Evolutionary conservation across 2,888 invertebrate species (phyloP).

Genomic region (Ceraclea dissimilis): DNA sequence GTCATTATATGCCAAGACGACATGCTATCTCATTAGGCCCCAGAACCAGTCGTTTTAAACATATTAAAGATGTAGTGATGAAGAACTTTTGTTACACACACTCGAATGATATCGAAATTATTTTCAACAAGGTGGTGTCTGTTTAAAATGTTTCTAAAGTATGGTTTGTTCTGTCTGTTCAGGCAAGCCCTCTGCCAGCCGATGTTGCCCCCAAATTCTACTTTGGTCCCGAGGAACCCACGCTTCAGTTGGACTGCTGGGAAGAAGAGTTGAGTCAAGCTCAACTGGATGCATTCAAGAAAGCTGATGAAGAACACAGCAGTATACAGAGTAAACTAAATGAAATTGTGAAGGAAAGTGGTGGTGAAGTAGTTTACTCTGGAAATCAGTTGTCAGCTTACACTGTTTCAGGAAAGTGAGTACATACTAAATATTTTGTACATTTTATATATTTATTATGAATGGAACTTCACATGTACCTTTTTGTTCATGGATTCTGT

Average conservation of each 20-base stretch:
- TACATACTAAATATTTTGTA: slow-evolving; percentile 22
- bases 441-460: slow-evolving; percentile 6
- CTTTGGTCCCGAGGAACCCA: slow-evolving; percentile 47
- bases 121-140: too few relatives aligned
- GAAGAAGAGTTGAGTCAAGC: slow-evolving; percentile 62
- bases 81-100: too few relatives aligned
- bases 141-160: too few relatives aligned
- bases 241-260: slow-evolving; percentile 62
- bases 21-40: too few relatives aligned
- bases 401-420: slow-evolving; percentile 53
- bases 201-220: neutral
- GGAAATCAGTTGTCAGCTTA: slow-evolving; percentile 60
- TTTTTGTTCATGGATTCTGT: too few relatives aligned
- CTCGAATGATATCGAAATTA: too few relatives aligned
- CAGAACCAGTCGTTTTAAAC: too few relatives aligned
- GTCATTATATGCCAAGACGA: too few relatives aligned
- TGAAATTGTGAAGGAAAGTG: slow-evolving; percentile 49
- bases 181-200: slow-evolving; percentile 8
- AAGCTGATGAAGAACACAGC: slow-evolving; percentile 59
- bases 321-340: slow-evolving; percentile 56
- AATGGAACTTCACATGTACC: too few relatives aligned
- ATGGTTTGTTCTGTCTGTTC: neutral
- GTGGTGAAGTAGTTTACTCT: slow-evolving; percentile 58
- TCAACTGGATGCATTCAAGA: slow-evolving; percentile 55
- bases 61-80: too few relatives aligned